Evolutionary conservation across 92 coral and sea anemone genomes (phyloP).

Genomic region (Actinernus sp.): DNA sequence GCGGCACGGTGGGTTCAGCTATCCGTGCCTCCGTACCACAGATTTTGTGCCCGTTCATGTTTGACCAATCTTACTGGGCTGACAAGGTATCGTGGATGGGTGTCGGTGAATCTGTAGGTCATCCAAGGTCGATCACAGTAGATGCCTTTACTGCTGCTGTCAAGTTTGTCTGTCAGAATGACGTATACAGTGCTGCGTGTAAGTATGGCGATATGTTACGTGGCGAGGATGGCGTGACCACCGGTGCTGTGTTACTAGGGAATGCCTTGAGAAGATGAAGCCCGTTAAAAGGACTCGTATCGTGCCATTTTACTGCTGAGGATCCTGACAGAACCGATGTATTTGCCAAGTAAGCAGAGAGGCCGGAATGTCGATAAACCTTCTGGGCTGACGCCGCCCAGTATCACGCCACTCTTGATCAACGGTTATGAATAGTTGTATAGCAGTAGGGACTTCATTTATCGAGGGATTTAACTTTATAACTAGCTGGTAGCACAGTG

Average conservation of each 20-base stretch:
- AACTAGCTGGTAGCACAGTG: no score
- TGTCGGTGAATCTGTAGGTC: conserved; percentile 85
- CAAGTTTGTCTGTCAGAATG: conserved; percentile 29
- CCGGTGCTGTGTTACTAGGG: conserved; percentile 53
- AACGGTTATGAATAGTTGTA: no score
- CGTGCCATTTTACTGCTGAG: no score
- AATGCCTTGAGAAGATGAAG: conserved; percentile 42
- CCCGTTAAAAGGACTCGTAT: no score
- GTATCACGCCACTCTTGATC: no score
- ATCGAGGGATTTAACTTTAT: no score
- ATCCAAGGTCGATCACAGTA: conserved; percentile 69
- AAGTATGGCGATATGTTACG: conserved; percentile 55
- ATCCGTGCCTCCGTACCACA: conserved; percentile 84
- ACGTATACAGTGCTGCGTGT: conserved; percentile 36
- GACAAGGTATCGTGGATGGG: conserved; percentile 95
- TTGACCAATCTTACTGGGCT: conserved; percentile 93
- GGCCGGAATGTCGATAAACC: no score
- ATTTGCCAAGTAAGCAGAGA: no score
- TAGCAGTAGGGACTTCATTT: no score
- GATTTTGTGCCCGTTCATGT: conserved; percentile 91
- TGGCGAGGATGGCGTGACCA: conserved; percentile 68
- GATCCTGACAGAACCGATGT: no score
- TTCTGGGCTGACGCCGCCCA: no score
- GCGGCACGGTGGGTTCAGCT: conserved; percentile 89
- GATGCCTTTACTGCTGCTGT: conserved; percentile 59